Conservation (phyloP, 2,113 vertebrate species). For the Girardinichthys multiradiatus region DNA sequence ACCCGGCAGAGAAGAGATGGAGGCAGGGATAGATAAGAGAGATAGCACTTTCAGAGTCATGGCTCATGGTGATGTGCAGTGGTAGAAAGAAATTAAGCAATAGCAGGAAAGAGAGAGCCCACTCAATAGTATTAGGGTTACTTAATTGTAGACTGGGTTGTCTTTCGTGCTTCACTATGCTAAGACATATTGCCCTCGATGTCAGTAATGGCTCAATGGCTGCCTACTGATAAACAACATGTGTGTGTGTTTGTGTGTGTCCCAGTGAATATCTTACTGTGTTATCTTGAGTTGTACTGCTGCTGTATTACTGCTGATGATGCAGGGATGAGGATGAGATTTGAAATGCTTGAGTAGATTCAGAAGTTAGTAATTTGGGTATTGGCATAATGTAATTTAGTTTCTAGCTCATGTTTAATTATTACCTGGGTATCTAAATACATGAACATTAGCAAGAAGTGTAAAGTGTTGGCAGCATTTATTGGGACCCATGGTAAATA, state of each 20-base stretch:
- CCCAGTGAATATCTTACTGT: conserved; percentile 23
- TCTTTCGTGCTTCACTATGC: conserved; percentile 76
- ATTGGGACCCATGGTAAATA: neutral
- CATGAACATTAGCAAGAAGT: neutral
- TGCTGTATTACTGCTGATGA: conserved; percentile 25
- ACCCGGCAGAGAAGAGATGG: conserved; percentile 33
- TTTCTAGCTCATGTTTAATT: conserved; percentile 1
- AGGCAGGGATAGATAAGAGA: conserved; percentile 31
- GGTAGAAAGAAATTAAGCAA: conserved; percentile 16
- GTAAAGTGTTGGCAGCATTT: neutral
- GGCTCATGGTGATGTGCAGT: conserved; percentile 39
- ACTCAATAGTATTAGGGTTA: conserved; percentile 61
- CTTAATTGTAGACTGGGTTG: conserved; percentile 75
- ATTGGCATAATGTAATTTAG: conserved; percentile 5
- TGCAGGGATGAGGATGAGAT: conserved; percentile 20
- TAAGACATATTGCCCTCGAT: conserved; percentile 74
- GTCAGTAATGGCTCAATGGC: conserved; percentile 71
- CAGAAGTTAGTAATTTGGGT: conserved; percentile 31
- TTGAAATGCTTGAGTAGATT: conserved; percentile 36
- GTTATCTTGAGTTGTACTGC: conserved; percentile 22
- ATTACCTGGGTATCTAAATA: neutral
- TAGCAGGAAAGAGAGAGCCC: neutral
- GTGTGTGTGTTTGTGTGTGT: conserved; percentile 33
- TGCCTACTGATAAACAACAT: conserved; percentile 68
- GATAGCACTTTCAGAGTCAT: conserved; percentile 43